A percentile compares a stretch with the other conserved stretches of the same genome.
Conservation (phyloP, 2,113 vertebrate genomes). For the Leptobrachium leishanense region DNA sequence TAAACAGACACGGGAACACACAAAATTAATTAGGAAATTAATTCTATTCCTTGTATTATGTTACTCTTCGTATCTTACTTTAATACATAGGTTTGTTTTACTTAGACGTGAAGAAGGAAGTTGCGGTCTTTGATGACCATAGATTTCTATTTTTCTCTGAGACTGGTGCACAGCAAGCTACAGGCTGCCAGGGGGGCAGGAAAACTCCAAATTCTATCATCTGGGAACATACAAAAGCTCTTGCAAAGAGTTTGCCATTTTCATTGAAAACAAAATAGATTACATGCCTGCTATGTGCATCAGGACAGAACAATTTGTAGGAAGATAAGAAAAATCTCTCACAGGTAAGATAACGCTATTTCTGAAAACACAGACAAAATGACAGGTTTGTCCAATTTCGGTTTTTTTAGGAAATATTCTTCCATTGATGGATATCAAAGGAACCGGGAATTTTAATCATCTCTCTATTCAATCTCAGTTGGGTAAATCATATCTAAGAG, state of each 20-base stretch:
- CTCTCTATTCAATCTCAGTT: constrained; percentile 99
- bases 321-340: constrained; percentile 74
- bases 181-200: constrained; percentile 94
- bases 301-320: constrained; percentile 71
- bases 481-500: constrained; percentile 99
- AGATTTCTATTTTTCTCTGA: constrained; percentile 95
- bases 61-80: constrained; percentile 81
- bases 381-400: constrained; percentile 78
- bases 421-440: constrained; percentile 94
- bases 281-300: constrained; percentile 86
- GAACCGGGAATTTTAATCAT: constrained; percentile 99
- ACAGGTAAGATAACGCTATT: constrained; percentile 79
- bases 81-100: constrained; percentile 92
- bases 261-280: constrained; percentile 74
- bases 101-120: constrained; percentile 97
- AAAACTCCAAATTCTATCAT: constrained; percentile 99
- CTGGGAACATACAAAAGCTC: constrained; percentile 99
- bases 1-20: too few relatives aligned
- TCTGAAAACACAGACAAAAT: constrained; percentile 83
- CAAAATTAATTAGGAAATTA: too few relatives aligned
- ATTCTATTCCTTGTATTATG: not conserved
- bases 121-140: constrained; percentile 99
- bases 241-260: constrained; percentile 83
- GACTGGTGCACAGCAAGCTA: constrained; percentile 98
- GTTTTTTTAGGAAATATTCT: constrained; percentile 84